Percentiles rank a stretch among this genome's conserved stretches.
Conservation (phyloP, 2,888 invertebrate genomes). For the Lumbricus terrestris region DNA sequence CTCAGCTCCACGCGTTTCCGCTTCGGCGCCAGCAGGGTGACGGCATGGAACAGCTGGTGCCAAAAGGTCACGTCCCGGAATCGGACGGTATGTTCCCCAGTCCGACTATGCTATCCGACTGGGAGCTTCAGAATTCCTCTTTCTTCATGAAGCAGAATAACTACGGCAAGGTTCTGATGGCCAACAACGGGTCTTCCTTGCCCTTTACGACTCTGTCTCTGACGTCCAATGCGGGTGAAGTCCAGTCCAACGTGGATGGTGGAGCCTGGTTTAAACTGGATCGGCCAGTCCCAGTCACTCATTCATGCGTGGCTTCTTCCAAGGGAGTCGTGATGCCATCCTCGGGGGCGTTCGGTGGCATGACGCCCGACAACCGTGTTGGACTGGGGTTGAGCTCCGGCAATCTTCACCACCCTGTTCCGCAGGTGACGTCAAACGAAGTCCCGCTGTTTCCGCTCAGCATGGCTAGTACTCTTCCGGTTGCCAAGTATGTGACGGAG, state of each 20-base stretch:
- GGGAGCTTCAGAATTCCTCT: background rate
- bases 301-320: background rate
- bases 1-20: background rate
- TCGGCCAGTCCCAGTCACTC: background rate
- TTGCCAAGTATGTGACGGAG: background rate
- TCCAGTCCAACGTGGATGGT: background rate
- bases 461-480: background rate
- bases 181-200: background rate
- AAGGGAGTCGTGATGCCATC: background rate
- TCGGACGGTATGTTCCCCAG: background rate
- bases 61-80: background rate
- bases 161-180: background rate
- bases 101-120: background rate
- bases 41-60: background rate
- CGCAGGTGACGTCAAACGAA: background rate
- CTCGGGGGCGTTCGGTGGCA: background rate
- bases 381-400: background rate
- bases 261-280: conserved; percentile 9
- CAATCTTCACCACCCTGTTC: background rate
- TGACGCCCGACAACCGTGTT: background rate
- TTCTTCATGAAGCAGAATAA: background rate
- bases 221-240: background rate
- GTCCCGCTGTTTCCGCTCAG: background rate
- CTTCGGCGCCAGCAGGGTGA: background rate
- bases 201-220: background rate